phyloP scores from a whole-genome alignment of 2,113 vertebrate genomes.

The human (Homo sapiens) region DNA sequence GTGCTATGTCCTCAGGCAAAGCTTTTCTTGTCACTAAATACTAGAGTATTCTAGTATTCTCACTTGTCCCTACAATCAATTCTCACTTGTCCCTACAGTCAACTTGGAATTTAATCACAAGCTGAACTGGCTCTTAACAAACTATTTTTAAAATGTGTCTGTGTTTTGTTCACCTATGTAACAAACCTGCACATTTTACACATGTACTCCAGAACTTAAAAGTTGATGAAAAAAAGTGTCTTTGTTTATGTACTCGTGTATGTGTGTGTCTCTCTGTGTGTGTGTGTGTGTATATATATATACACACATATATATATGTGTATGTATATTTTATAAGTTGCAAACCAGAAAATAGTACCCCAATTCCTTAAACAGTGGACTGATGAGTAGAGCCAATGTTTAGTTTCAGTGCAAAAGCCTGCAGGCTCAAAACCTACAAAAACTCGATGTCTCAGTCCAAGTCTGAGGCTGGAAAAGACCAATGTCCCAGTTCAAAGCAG shows the following conservation, averaged over 20 bases:
- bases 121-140: background rate
- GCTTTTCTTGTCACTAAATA: background rate
- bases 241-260: background rate
- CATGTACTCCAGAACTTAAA: too few relatives aligned
- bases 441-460: background rate
- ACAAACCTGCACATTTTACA: too few relatives aligned
- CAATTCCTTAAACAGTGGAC: background rate
- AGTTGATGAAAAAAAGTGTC: background rate
- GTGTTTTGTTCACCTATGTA: background rate
- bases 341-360: background rate
- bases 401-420: background rate
- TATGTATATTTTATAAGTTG: background rate
- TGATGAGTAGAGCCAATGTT: too few relatives aligned
- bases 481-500: background rate
- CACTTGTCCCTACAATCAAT: background rate
- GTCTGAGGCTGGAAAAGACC: background rate
- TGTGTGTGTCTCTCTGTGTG: background rate
- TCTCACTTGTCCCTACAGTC: background rate
- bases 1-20: background rate
- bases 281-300: fast-evolving
- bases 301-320: too few relatives aligned
- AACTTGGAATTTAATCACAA: background rate
- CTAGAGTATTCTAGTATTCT: background rate
- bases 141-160: background rate
- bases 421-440: background rate